phyloP scores from a whole-genome alignment of 2,888 invertebrate species.

The Apocheima hispidaria region DNA sequence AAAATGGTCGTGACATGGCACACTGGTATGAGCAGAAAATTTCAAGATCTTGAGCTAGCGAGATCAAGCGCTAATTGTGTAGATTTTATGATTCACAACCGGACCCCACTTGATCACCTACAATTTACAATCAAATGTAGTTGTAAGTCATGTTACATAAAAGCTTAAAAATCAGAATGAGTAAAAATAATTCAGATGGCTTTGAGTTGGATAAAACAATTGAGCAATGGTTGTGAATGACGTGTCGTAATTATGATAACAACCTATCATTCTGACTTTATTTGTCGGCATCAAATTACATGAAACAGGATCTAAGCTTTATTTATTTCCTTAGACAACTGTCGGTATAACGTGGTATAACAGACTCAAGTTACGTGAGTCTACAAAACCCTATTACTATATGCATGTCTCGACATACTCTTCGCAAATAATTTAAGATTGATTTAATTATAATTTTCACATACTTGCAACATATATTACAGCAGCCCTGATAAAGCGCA shows the following conservation, averaged over 20 bases:
- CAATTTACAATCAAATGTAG: no score
- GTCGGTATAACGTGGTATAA: no score
- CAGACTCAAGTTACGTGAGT: no score
- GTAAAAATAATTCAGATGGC: neutral
- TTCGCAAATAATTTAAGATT: no score
- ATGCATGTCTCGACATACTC: no score
- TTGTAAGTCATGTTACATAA: no score
- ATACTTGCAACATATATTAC: neutral
- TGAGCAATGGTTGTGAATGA: neutral
- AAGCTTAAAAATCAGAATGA: no score
- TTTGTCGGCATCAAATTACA: neutral
- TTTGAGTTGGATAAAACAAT: neutral
- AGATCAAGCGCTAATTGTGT: conserved; percentile 28
- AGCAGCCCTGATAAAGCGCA: conserved; percentile 28
- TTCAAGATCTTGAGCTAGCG: conserved; percentile 68
- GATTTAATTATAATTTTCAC: neutral
- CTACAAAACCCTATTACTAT: no score
- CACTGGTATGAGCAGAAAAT: conserved; percentile 63
- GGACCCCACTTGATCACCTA: neutral
- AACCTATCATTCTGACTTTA: neutral
- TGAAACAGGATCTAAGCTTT: conserved; percentile 2
- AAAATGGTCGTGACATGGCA: conserved; percentile 58
- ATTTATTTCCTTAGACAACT: no score
- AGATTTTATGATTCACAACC: conserved; percentile 18
- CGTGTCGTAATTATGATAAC: neutral